phyloP scores from a whole-genome alignment of 2,113 vertebrate species.

The Smithornis capensis region DNA sequence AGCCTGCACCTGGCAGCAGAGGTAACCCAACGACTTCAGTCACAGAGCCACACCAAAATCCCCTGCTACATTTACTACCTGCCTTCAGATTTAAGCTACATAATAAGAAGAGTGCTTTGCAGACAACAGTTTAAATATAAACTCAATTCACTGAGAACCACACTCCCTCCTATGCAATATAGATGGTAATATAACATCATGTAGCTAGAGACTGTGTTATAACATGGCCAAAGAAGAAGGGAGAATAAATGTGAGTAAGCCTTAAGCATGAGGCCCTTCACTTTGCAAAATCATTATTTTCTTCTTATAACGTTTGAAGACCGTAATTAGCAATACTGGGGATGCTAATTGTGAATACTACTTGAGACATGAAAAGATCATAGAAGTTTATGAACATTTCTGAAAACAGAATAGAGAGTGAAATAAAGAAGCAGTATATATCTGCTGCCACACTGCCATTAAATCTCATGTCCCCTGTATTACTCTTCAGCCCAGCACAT shows the following conservation, averaged over 20 bases:
- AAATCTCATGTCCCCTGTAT: not conserved
- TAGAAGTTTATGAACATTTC: not conserved
- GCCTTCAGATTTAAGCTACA: not conserved
- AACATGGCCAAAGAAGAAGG: not conserved
- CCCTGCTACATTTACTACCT: not conserved
- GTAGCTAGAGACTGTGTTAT: not conserved
- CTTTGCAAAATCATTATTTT: not conserved
- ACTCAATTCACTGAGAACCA: not conserved
- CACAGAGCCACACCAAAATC: not conserved
- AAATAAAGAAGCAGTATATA: not conserved
- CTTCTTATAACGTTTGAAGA: not conserved
- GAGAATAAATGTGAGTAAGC: not conserved
- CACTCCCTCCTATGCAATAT: not conserved
- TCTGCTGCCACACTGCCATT: not conserved
- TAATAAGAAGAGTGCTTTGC: not conserved
- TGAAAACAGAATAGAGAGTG: not conserved
- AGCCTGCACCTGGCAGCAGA: not conserved
- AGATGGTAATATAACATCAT: not conserved
- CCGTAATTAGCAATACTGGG: not conserved
- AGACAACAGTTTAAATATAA: not conserved
- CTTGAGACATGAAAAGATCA: not conserved
- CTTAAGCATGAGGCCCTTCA: not conserved
- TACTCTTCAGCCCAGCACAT: not conserved
- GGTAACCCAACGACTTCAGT: not conserved
- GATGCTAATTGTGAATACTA: not conserved